Evolutionary conservation across 2,797 vertebrate genomes (phyloP), one percentile per base, ranked within the genome.

Genomic region (Novumbra hubbsi): DNA sequence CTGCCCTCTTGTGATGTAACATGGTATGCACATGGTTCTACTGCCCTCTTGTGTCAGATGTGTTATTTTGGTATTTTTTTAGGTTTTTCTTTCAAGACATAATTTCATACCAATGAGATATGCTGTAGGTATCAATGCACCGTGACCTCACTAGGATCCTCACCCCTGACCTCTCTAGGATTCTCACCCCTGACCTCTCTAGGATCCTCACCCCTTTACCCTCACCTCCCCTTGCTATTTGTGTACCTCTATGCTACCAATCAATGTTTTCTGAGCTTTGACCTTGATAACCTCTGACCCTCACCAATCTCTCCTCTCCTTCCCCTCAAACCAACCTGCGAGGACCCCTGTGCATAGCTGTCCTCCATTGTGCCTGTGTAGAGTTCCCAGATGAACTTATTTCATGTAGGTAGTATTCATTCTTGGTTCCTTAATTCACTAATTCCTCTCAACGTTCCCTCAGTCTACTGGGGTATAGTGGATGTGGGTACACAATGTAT

Each of bases 341-440:
- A 92, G 88, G 73, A 85, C 72, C 86, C 80, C 83, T 17, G 92
- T 86, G 85, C 73, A 28, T 45, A 62, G 74, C 49, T 74, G 72
- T 38, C 77, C 64, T 80, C 65, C 78, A 74, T 52, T 77, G 52
- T 78, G 71, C 75, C 50, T 74, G 71, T 82, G 77, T 55, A 76
- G 77, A 68, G 69, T 57, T 70, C 76, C 24, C 77, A 64, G 80
- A 71, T 78, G 81, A 85, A 73, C 79, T 83, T 34, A 71, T 73
- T 66, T 67, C n/a, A 72, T 82, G 73, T 74, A 86, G 90, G 88
- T 89, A 82, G 16, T 45, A 41, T 76, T 73, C 41, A 66, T 60
- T 34, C 67, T 73, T 74, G 68, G 52, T 66, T 71, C 14, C 17
- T 24, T 19, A 45, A 45, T 45, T 45, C 41, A 45, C 41, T 45